These are phyloP conservation scores for Stenotaenia linearis DNA, from an alignment of 2,888 invertebrate genomes.

Conservation along the genomic window DNA sequence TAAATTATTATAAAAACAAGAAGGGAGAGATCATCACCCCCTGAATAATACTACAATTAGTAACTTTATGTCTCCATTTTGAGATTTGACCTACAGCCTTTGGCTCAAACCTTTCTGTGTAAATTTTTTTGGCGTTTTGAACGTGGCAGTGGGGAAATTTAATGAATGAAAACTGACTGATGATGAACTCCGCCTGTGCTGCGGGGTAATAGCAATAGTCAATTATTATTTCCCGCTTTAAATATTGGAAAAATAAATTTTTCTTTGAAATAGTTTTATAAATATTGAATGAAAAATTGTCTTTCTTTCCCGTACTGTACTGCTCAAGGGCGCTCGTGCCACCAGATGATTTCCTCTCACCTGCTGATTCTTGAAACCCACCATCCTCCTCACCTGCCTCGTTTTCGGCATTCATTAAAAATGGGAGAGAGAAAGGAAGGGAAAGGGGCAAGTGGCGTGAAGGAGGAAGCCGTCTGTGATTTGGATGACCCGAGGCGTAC, in stretches of 20 bases:
- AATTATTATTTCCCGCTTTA: neutral
- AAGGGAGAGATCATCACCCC: constrained; percentile 2
- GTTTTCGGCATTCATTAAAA: neutral
- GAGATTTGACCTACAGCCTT: constrained; percentile 7
- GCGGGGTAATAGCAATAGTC: neutral
- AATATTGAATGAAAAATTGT: constrained; percentile 7
- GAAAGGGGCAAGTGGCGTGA: constrained; percentile 26
- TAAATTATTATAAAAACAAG: neutral
- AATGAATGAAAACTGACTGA: constrained; percentile 3
- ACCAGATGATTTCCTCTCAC: constrained; percentile 13
- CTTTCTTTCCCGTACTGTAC: neutral
- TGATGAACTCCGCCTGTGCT: neutral
- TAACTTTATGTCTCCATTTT: constrained; percentile 13
- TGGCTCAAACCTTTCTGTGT: neutral
- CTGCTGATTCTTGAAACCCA: neutral
- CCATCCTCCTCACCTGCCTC: constrained; percentile 3
- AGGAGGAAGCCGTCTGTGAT: constrained; percentile 24
- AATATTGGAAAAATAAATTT: too few relatives aligned
- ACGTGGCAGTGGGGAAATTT: neutral
- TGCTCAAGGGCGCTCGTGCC: constrained; percentile 10
- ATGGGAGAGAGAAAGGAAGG: constrained; percentile 10
- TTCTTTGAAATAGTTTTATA: too few relatives aligned
- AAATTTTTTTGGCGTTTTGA: neutral
- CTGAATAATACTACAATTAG: neutral
- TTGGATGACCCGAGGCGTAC: neutral